These are phyloP conservation scores for Diorhabda carinulata DNA, from an alignment of 1,140 invertebrate species.

Conservation along the genomic window DNA sequence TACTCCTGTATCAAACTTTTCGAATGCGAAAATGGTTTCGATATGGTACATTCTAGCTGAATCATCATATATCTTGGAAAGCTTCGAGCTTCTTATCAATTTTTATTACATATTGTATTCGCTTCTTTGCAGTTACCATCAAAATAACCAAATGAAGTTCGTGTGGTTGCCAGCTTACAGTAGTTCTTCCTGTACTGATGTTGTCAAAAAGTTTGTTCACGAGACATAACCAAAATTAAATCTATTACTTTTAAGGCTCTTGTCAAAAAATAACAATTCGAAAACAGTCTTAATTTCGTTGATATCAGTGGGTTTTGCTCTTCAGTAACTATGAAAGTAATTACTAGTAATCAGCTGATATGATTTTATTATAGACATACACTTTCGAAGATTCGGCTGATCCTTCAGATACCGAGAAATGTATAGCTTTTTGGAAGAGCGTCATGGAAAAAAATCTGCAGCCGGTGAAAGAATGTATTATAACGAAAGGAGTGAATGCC, in stretches of 20 bases:
- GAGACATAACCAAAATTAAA: constrained; percentile 16
- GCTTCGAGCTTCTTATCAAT: constrained; percentile 12
- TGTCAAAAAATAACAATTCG: constrained; percentile 7
- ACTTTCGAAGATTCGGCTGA: too few species aligned
- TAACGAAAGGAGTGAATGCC: too few species aligned
- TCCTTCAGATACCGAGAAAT: too few species aligned
- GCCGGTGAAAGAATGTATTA: too few species aligned
- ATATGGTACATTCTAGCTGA: background rate
- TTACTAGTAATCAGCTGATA: too few species aligned
- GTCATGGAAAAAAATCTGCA: too few species aligned
- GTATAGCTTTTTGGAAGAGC: too few species aligned
- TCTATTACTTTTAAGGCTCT: constrained; percentile 4
- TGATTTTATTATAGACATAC: too few species aligned
- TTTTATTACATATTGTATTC: background rate
- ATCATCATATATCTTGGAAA: constrained; percentile 7
- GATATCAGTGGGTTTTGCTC: constrained; percentile 11
- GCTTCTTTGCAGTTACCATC: constrained; percentile 2
- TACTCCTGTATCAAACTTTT: background rate
- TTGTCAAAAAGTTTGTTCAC: background rate
- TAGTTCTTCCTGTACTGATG: background rate
- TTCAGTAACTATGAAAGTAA: background rate
- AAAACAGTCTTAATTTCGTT: constrained; percentile 7
- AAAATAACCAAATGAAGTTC: constrained; percentile 5
- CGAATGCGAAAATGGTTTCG: background rate
- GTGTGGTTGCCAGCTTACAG: background rate